These are phyloP conservation scores for Blastobasis lacticolella DNA, from an alignment of 2,888 invertebrate genomes.

Conservation along the genomic window DNA sequence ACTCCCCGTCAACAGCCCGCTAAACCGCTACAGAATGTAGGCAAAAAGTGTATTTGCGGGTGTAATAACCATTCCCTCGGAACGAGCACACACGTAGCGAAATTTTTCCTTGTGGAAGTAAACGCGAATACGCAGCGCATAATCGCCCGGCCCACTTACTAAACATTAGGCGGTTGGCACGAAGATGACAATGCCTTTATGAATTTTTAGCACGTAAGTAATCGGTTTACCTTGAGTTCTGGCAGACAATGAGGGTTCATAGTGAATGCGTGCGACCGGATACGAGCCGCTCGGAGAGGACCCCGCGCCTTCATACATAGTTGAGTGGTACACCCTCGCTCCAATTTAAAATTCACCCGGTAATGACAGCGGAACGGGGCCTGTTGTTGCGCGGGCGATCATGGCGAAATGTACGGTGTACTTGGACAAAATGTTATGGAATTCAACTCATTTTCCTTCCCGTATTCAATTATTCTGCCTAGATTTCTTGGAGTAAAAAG, in stretches of 20 bases:
- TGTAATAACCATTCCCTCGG: no score
- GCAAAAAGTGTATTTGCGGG: background rate
- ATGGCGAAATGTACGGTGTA: conserved; percentile 19
- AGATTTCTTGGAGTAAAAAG: no score
- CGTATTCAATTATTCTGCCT: no score
- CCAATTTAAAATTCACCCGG: conserved; percentile 64
- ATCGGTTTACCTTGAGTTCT: conserved; percentile 59
- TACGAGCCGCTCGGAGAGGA: conserved; percentile 39
- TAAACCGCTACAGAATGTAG: background rate
- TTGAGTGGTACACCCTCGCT: conserved; percentile 52
- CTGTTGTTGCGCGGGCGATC: conserved; percentile 44
- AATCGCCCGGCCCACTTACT: conserved; percentile 41
- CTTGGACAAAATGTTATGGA: background rate
- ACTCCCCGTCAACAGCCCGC: conserved; percentile 14
- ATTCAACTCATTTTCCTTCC: no score
- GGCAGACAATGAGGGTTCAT: conserved; percentile 51
- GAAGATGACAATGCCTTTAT: conserved; percentile 55
- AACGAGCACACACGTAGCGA: background rate
- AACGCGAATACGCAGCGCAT: conserved; percentile 24
- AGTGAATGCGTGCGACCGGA: conserved; percentile 54
- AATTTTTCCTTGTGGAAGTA: conserved; percentile 22
- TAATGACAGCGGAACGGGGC: conserved; percentile 52
- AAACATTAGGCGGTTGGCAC: conserved; percentile 40
- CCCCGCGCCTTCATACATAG: conserved; percentile 62
- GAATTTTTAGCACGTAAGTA: conserved; percentile 57